Evolutionary conservation across 2,797 vertebrate genomes (phyloP).

Genomic region (Hemitrygon akajei): DNA sequence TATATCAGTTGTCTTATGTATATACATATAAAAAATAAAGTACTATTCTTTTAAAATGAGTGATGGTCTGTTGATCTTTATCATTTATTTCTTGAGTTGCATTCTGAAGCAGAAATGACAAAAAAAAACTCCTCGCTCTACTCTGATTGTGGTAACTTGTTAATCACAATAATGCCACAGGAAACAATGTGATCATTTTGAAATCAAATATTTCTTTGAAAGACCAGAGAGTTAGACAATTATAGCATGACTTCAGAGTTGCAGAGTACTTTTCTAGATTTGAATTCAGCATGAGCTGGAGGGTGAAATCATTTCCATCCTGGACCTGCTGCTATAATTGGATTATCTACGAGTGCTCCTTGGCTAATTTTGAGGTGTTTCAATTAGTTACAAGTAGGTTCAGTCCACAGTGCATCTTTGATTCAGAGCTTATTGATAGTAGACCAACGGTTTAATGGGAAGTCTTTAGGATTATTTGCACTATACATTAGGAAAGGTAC

Average conservation of each 20-base stretch:
- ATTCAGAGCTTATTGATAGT: background rate
- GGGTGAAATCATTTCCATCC: background rate
- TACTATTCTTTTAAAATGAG: background rate
- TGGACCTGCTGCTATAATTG: background rate
- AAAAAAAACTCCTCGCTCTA: no score
- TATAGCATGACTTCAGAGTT: background rate
- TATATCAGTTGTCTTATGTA: background rate
- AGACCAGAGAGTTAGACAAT: background rate
- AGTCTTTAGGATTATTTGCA: background rate
- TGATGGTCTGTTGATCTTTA: background rate
- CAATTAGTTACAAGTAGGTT: background rate
- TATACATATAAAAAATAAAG: background rate
- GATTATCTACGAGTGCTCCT: background rate
- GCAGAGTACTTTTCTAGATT: background rate
- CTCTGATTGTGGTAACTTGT: background rate
- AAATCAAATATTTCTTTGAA: background rate
- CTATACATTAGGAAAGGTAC: background rate
- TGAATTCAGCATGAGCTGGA: background rate
- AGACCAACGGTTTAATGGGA: background rate
- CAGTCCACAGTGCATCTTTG: background rate
- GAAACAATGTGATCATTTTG: background rate
- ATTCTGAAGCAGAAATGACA: no score
- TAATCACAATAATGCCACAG: no score
- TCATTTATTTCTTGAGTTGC: background rate
- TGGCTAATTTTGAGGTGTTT: background rate